phyloP scores from a whole-genome alignment of 2,797 vertebrate species.

The Miichthys miiuy region DNA sequence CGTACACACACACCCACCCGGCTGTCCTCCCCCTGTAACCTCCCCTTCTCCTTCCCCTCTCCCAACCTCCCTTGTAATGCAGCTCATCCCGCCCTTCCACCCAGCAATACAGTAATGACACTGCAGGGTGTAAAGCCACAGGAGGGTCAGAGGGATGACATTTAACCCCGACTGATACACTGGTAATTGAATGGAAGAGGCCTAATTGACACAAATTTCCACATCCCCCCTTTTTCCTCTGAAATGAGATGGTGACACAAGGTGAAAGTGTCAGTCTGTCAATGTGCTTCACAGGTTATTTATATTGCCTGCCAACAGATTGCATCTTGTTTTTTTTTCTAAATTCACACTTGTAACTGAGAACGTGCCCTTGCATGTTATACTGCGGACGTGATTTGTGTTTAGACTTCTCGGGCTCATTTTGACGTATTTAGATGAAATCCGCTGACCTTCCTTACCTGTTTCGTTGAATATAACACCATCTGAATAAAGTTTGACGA shows the following conservation, averaged over 20 bases:
- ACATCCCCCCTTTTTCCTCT: slow-evolving; percentile 8
- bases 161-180: slow-evolving; percentile 54
- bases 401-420: not conserved
- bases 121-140: slow-evolving; percentile 31
- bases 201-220: slow-evolving; percentile 62
- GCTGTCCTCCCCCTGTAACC: slow-evolving; percentile 51
- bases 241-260: slow-evolving; percentile 30
- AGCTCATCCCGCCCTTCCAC: slow-evolving; percentile 25
- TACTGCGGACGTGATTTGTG: not conserved
- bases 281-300: slow-evolving; percentile 26
- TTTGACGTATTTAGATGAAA: not conserved
- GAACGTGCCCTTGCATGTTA: not conserved
- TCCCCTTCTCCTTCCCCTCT: slow-evolving; percentile 24
- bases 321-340: slow-evolving; percentile 9
- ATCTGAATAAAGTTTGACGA: not conserved
- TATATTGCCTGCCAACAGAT: slow-evolving; percentile 21
- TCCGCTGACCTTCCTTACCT: not conserved
- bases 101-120: slow-evolving; percentile 56
- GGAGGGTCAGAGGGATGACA: slow-evolving; percentile 50
- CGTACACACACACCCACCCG: slow-evolving; percentile 44
- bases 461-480: not conserved
- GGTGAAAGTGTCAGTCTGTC: slow-evolving; percentile 46
- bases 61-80: slow-evolving; percentile 21
- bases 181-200: slow-evolving; percentile 72
- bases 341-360: slow-evolving; percentile 7